Evolutionary conservation across 2,113 vertebrate genomes (phyloP).

Genomic region (Ovibos moschatus): DNA sequence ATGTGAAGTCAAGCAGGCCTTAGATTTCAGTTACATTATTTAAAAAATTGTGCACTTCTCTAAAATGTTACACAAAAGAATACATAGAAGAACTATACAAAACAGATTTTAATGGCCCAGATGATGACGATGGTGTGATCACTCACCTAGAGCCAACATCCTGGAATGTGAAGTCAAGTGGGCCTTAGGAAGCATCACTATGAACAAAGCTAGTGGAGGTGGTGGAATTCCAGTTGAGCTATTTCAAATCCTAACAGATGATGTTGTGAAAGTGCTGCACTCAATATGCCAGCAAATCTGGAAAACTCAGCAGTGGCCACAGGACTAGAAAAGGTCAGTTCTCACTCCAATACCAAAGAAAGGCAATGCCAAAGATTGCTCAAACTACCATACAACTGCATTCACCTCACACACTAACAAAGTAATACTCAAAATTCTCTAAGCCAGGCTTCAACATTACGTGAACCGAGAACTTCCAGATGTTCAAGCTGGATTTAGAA

Average conservation of each 20-base stretch:
- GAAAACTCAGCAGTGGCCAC: not conserved
- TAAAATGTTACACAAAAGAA: not conserved
- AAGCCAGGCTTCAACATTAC: not conserved
- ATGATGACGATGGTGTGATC: accelerated
- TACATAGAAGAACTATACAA: not conserved
- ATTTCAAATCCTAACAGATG: not conserved
- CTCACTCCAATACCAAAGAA: not conserved
- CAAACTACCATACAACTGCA: not conserved
- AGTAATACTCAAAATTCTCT: not conserved
- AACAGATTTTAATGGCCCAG: not conserved
- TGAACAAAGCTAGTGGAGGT: not conserved
- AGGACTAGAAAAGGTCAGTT: not conserved
- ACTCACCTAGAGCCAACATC: not conserved
- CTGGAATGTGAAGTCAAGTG: not conserved
- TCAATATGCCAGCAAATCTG: not conserved
- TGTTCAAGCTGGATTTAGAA: not conserved
- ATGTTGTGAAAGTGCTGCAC: not conserved
- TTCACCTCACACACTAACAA: not conserved
- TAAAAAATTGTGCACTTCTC: not conserved
- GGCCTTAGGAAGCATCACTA: not conserved
- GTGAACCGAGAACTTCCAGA: not conserved
- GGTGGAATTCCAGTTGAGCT: not conserved
- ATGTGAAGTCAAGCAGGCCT: not conserved
- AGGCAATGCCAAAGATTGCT: not conserved
- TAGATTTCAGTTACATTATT: not conserved